These are phyloP conservation scores for Phortica magna DNA, from an alignment of 2,888 invertebrate species.

Conservation along the genomic window DNA sequence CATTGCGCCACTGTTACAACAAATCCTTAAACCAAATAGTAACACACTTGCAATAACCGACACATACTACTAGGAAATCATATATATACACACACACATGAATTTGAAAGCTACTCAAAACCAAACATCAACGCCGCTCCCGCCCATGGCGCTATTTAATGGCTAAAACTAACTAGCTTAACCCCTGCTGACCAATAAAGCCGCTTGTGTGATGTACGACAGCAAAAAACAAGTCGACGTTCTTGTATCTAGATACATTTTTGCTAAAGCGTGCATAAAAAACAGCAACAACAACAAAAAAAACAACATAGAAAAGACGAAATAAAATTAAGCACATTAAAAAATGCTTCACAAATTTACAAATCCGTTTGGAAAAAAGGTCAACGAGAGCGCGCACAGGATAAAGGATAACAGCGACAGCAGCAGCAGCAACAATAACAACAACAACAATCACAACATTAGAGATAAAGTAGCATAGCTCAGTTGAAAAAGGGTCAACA, in stretches of 20 bases:
- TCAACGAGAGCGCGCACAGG: conserved; percentile 45
- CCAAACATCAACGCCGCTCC: neutral
- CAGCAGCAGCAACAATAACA: conserved; percentile 11
- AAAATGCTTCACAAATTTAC: conserved; percentile 71
- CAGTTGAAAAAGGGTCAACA: conserved; percentile 53
- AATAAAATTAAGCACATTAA: conserved; percentile 70
- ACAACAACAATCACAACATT: conserved; percentile 23
- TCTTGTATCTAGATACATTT: conserved; percentile 37
- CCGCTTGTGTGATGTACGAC: conserved; percentile 68
- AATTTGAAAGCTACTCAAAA: neutral
- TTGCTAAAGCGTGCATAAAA: conserved; percentile 39
- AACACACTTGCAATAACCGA: conserved; percentile 23
- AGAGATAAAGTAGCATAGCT: conserved; percentile 13
- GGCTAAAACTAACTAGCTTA: conserved; percentile 62
- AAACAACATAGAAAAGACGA: conserved; percentile 41
- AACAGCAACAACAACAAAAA: conserved; percentile 11
- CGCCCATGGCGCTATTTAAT: conserved; percentile 56
- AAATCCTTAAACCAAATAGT: conserved; percentile 55
- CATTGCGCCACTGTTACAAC: conserved; percentile 56
- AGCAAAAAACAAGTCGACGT: conserved; percentile 50
- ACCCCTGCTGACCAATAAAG: conserved; percentile 71
- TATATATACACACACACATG: conserved; percentile 53
- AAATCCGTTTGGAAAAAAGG: conserved; percentile 64
- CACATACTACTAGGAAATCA: conserved; percentile 37
- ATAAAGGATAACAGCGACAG: conserved; percentile 21